Evolutionary conservation across 1,140 invertebrate genomes (phyloP), one percentile per base, ranked within the genome.

Genomic region (Mycetomoellerius zeteki): DNA sequence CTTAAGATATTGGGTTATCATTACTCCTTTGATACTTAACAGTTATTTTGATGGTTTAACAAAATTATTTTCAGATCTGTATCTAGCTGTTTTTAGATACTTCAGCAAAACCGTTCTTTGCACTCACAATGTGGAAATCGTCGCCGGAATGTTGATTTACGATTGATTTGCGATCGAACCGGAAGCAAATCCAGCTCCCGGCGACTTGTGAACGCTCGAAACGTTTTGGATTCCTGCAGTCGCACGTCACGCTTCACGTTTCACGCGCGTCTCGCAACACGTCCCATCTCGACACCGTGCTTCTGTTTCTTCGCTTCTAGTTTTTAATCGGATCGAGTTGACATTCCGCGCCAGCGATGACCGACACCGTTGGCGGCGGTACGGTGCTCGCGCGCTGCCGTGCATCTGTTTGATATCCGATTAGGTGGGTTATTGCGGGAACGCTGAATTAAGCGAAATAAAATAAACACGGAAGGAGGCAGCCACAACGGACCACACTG

Each of bases 321-420:
- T 69, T 88, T 88, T 89, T 72, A 86, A 89, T 86, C 87, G 67
- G 87, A 86, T 89, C 82, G 87, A 89, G 69, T 89, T 89, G 75
- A 80, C 87, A 89, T 89, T 89, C 87, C 87, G 52, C 27, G 37
- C 24, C 27, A 16, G 27, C 33, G 54, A 76, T 52, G 47, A 58
- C 47, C 33, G 14, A 16, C 47, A 54, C n/a, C 12, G 62, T 37
- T 12, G 33, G 1, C 16, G 2, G 58, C 60, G 24, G 54, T 2
- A n/a, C 19, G 0, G 8, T 37, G 56, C 21, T 47, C 10, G 10
- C 64, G 4, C 24, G 27, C 43, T 21, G 24, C 21, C 52, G 16
- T 10, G 54, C 67, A 50, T 84, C 69, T 75, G 56, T 75, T 72
- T 82, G 52, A 21, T 60, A 82, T 73, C 80, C 37, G 78, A 50